phyloP scores from a whole-genome alignment of 2,888 invertebrate species.

The Amphipyra tragopoginis region DNA sequence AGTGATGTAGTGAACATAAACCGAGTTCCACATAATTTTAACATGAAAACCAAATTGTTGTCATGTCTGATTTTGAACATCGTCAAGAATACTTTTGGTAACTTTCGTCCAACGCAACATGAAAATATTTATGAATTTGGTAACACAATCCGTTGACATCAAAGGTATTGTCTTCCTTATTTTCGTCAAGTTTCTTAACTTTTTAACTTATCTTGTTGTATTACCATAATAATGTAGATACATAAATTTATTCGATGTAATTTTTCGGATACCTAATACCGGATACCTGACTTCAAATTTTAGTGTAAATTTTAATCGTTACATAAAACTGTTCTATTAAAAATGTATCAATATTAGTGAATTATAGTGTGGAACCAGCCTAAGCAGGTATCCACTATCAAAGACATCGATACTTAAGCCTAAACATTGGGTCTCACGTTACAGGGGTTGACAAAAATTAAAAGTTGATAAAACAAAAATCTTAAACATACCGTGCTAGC shows the following conservation, averaged over 20 bases:
- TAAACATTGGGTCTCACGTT: too few species aligned
- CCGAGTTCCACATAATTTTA: not conserved
- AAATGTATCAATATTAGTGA: too few species aligned
- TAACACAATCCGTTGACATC: constrained; percentile 23
- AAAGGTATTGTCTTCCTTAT: constrained; percentile 10
- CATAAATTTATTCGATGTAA: too few species aligned
- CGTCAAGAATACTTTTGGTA: constrained; percentile 23
- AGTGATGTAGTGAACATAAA: constrained; percentile 10
- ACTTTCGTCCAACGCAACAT: constrained; percentile 24
- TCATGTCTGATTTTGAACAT: constrained; percentile 17
- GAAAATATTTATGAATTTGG: constrained; percentile 16
- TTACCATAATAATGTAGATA: too few species aligned
- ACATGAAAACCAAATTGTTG: constrained; percentile 25
- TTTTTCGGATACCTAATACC: not conserved
- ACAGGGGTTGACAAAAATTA: too few species aligned
- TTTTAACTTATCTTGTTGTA: not conserved
- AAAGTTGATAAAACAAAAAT: too few species aligned
- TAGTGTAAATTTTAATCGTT: too few species aligned
- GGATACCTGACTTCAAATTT: not conserved
- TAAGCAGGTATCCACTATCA: too few species aligned
- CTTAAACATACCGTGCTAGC: too few species aligned
- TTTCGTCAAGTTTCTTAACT: not conserved
- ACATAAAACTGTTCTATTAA: too few species aligned
- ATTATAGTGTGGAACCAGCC: too few species aligned
- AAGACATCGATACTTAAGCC: too few species aligned